A percentile compares a stretch with the other conserved stretches of the same genome.
Conservation (phyloP, 23 tunicate genomes). For the Diplosoma virens region DNA sequence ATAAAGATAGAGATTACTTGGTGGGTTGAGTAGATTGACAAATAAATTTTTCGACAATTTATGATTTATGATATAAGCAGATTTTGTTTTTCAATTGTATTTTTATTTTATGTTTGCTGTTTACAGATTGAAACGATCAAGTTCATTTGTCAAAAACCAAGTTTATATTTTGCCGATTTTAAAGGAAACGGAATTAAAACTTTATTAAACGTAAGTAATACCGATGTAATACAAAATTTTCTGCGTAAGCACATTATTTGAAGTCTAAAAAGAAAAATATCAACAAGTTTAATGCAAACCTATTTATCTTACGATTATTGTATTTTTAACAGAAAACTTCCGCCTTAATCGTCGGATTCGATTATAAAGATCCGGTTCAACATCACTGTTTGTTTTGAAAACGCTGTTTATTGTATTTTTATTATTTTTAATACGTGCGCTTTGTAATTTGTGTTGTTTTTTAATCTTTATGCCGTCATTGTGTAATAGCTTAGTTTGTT, state of each 20-base stretch:
- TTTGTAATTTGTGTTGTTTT: neutral
- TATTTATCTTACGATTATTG: too few species aligned
- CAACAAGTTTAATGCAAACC: too few species aligned
- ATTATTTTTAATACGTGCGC: neutral
- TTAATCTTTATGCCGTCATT: too few species aligned
- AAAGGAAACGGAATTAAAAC: neutral
- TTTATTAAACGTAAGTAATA: neutral
- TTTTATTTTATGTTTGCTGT: too few species aligned
- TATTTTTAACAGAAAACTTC: neutral
- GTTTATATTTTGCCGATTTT: neutral
- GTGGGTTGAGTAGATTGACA: neutral
- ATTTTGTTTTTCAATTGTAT: too few species aligned
- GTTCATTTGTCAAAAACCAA: neutral
- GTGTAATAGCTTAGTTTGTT: too few species aligned
- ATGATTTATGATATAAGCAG: too few species aligned
- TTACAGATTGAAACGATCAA: slow-evolving; percentile 1
- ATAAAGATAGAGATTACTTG: neutral
- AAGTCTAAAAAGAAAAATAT: too few species aligned
- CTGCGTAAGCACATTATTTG: too few species aligned
- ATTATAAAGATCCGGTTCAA: neutral
- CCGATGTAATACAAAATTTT: too few species aligned
- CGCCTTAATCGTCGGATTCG: neutral
- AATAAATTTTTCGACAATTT: neutral
- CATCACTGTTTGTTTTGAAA: neutral
- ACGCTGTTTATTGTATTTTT: neutral